phyloP scores from a whole-genome alignment of 2,888 invertebrate species.

The Nephrotoma guestfalica region DNA sequence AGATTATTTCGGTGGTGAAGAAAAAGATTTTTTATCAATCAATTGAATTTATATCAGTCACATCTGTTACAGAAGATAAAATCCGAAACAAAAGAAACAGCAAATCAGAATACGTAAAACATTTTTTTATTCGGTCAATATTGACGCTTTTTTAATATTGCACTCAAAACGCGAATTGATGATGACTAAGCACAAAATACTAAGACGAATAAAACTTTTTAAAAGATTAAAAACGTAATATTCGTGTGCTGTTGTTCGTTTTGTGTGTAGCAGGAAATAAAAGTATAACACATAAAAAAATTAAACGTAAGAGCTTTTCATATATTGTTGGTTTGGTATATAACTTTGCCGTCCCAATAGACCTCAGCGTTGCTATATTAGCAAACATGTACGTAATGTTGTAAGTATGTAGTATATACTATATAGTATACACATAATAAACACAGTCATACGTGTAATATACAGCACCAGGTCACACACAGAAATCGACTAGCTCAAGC shows the following conservation, averaged over 20 bases:
- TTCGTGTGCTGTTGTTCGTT: neutral
- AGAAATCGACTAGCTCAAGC: neutral
- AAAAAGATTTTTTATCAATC: neutral
- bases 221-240: neutral
- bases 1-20: neutral
- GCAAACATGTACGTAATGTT: neutral
- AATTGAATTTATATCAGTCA: neutral
- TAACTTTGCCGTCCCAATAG: neutral
- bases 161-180: neutral
- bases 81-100: neutral
- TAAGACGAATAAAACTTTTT: neutral
- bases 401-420: neutral
- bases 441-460: neutral
- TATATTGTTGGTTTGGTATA: neutral
- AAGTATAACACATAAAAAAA: neutral
- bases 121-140: neutral
- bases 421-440: neutral
- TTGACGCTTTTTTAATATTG: neutral
- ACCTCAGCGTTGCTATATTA: neutral
- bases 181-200: neutral
- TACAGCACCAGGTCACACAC: neutral
- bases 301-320: neutral
- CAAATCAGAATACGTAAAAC: neutral
- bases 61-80: neutral
- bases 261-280: neutral